Percentiles rank a stretch among this genome's conserved stretches.
These are phyloP conservation scores for Drosophila lutescens DNA, from an alignment of 2,888 invertebrate species.

Conservation along the genomic window DNA sequence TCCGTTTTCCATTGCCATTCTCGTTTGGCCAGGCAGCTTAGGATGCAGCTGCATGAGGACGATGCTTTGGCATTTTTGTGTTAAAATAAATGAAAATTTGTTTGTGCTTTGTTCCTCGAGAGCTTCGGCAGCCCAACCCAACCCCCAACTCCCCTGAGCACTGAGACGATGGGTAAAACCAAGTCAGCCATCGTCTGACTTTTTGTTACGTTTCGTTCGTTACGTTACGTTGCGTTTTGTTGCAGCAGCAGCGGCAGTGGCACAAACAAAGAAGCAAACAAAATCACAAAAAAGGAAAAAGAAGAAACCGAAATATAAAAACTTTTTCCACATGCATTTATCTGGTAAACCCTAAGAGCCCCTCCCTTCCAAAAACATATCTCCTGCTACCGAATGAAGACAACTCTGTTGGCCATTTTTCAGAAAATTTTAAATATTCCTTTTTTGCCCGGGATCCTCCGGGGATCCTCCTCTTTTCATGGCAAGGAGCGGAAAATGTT, in stretches of 20 bases:
- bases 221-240: slow-evolving; percentile 51
- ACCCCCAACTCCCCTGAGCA: slow-evolving; percentile 11
- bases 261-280: slow-evolving; percentile 19
- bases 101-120: slow-evolving; percentile 72
- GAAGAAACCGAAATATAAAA: slow-evolving; percentile 21
- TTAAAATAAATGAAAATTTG: slow-evolving; percentile 78
- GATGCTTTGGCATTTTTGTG: slow-evolving; percentile 78
- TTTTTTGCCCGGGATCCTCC: slow-evolving; percentile 34
- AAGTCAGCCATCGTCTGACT: slow-evolving; percentile 56
- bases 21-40: slow-evolving; percentile 54
- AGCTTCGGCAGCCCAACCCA: slow-evolving; percentile 19
- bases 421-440: slow-evolving; percentile 74
- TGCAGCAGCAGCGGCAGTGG: slow-evolving; percentile 23
- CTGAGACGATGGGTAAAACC: slow-evolving; percentile 26
- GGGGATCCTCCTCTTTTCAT: slow-evolving; percentile 15
- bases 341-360: slow-evolving; percentile 52
- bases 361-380: neutral
- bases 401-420: slow-evolving; percentile 69
- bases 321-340: slow-evolving; percentile 76
- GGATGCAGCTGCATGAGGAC: slow-evolving; percentile 36
- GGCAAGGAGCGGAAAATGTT: slow-evolving; percentile 18
- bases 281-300: slow-evolving; percentile 5
- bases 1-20: slow-evolving; percentile 29
- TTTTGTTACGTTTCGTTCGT: slow-evolving; percentile 61
- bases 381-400: slow-evolving; percentile 29